Base-by-base conservation (phyloP, 2,888 invertebrate genomes). In the Tachina lurida region DNA sequence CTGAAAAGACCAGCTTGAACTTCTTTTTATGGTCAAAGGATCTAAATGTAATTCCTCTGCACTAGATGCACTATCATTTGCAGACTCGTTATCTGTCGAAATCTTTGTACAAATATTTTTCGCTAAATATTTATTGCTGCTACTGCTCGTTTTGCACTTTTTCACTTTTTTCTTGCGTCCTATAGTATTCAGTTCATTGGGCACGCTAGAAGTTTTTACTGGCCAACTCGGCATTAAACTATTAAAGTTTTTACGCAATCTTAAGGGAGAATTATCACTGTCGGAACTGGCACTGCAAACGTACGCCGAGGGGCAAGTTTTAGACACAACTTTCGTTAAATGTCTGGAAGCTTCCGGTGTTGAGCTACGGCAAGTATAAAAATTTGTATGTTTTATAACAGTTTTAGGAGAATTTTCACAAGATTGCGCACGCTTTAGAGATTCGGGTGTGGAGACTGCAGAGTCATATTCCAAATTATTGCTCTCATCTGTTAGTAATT, bases 151-250 rank as follows among this genome's bases (percentile, higher is more conserved):
- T 62, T 68, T 58, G 43, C 62, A 22, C 79, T 58, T 82, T 76
- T 71, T 84, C 2, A 9, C 45, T 67, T 81, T 84, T 77, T 87
- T 87, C 67, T 78, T 86, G 10, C 89, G 88, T 17, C 90, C 92
- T 75, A 92, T 81, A 74, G 89, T 89, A 80, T 92, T 89, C 77
- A 92, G 88, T 89, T 90, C 91, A 87, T 88, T 90, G 79, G 92
- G 92, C 60, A 92, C 90, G 86, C 90, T 91, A 15, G 88, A 88
- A 7, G 89, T 88, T 43, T 88, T 85, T 47, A 49, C 70, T 12
- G 86, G 82, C 86, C 86, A 86, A 76, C 60, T 82, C 82, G 65
- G 86, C 86, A 84, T 86, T 74, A 84, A 77, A 68, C 58, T 81
- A 54, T 71, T 15, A 45, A n/a, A 70, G 43, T 67, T 49, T 70